A percentile compares a stretch with the other conserved stretches of the same genome.
phyloP scores from a whole-genome alignment of 2,888 invertebrate species.

The Azorinus chamasolen region DNA sequence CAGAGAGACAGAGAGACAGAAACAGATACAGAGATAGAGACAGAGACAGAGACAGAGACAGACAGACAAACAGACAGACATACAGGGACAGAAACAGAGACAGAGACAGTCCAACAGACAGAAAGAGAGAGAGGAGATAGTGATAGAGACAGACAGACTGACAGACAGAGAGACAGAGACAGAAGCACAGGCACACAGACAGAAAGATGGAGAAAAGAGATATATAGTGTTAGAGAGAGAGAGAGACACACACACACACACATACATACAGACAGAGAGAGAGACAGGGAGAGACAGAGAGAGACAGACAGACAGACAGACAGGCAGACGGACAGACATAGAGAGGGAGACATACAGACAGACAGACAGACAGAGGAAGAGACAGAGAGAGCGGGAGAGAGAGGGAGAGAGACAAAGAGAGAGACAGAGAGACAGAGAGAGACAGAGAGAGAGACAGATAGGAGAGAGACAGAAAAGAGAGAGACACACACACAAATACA shows the following conservation, averaged over 20 bases:
- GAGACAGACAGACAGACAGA: not conserved
- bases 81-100: constrained; percentile 1
- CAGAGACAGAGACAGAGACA: not conserved
- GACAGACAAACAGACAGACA: constrained; percentile 10
- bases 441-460: too few species aligned
- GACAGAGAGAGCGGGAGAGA: too few species aligned
- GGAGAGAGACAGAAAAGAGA: too few species aligned
- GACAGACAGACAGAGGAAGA: not conserved
- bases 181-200: not conserved
- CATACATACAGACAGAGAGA: not conserved
- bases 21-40: not conserved
- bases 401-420: too few species aligned
- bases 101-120: not conserved
- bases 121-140: constrained; percentile 13
- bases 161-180: constrained; percentile 2
- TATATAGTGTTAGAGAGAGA: not conserved
- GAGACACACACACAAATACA: not conserved
- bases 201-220: constrained; percentile 1
- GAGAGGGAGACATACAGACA: not conserved
- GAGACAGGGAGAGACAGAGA: constrained; percentile 2
- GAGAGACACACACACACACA: not conserved
- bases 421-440: not conserved
- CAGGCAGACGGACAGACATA: not conserved
- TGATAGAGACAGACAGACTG: constrained; percentile 13
- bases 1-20: too few species aligned